These are phyloP conservation scores for Hypocryptadius cinnamomeus DNA, from an alignment of 2,113 vertebrate genomes.

Conservation along the genomic window DNA sequence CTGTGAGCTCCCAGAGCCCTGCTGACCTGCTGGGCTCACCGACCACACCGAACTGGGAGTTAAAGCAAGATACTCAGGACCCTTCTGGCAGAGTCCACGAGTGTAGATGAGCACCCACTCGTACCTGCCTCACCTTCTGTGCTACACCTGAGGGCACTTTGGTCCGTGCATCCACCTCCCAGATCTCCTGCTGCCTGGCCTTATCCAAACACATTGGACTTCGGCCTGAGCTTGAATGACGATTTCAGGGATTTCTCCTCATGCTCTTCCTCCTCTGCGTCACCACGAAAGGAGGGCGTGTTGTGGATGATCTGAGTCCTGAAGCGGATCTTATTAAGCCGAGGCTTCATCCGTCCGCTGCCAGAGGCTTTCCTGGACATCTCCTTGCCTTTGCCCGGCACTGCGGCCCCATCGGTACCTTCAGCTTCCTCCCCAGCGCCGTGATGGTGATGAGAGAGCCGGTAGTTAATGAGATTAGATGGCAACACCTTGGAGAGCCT, in stretches of 20 bases:
- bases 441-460: constrained; percentile 71
- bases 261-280: constrained; percentile 71
- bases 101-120: background rate
- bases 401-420: constrained; percentile 22
- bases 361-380: constrained; percentile 77
- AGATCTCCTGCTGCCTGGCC: background rate
- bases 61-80: background rate
- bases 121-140: background rate
- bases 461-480: constrained; percentile 79
- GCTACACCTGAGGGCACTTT: background rate
- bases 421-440: constrained; percentile 28
- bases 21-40: background rate
- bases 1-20: background rate
- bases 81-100: background rate
- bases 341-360: constrained; percentile 80
- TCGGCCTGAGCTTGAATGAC: constrained; percentile 80
- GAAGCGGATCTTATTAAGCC: constrained; percentile 85
- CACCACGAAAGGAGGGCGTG: constrained; percentile 74
- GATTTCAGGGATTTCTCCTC: constrained; percentile 74
- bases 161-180: background rate
- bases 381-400: constrained; percentile 63
- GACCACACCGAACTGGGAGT: background rate
- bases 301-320: constrained; percentile 92
- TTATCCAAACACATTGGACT: constrained; percentile 93
- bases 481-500: constrained; percentile 82